These are phyloP conservation scores for Melanerpes aurifrons DNA, from an alignment of 2,113 vertebrate genomes.

Conservation along the genomic window DNA sequence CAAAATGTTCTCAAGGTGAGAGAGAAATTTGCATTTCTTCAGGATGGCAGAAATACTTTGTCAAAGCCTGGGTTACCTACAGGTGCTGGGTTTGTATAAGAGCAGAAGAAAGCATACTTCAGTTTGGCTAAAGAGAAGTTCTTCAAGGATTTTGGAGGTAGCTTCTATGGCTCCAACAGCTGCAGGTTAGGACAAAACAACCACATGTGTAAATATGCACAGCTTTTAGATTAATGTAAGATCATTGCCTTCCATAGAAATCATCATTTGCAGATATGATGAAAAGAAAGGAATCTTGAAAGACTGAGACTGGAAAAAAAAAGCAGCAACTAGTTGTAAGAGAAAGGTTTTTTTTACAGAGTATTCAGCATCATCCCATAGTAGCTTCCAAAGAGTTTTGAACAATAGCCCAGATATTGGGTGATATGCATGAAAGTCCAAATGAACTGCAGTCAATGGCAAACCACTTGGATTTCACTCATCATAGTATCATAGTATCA, in stretches of 20 bases:
- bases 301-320: neutral
- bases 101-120: neutral
- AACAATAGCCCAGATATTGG: neutral
- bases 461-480: neutral
- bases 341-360: neutral
- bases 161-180: neutral
- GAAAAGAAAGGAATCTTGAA: neutral
- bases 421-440: neutral
- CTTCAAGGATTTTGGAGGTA: neutral
- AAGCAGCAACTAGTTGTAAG: neutral
- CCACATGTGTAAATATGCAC: neutral
- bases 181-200: neutral
- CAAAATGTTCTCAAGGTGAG: neutral
- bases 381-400: neutral
- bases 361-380: neutral
- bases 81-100: neutral
- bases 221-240: neutral
- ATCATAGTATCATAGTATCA: no score
- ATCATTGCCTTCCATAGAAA: neutral
- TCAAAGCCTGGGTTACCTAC: neutral
- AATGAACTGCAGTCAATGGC: neutral
- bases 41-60: neutral
- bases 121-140: neutral
- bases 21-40: neutral
- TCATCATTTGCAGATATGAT: neutral